Conservation (phyloP, 2,888 invertebrate species). For the Rotaria magnacalcarata region DNA sequence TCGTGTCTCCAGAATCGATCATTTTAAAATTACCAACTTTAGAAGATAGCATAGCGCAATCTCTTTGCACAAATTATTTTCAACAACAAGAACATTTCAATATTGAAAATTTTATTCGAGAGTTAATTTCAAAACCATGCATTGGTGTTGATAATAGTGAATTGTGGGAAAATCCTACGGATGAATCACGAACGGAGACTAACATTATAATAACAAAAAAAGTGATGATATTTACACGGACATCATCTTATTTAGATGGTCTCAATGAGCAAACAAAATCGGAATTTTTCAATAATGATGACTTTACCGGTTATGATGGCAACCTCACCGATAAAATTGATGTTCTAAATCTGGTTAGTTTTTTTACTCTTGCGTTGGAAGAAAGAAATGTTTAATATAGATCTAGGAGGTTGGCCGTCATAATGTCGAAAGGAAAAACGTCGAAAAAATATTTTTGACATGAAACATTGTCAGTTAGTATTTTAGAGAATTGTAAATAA, state of each 20-base stretch:
- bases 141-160: neutral
- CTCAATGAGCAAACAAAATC: neutral
- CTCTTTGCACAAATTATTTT: neutral
- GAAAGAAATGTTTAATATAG: neutral
- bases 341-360: neutral
- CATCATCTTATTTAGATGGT: neutral
- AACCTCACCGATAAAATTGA: neutral
- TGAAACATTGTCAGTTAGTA: too few relatives aligned
- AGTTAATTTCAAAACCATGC: neutral
- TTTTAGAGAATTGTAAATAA: too few relatives aligned
- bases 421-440: too few relatives aligned
- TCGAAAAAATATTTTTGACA: too few relatives aligned
- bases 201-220: neutral
- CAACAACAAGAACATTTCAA: neutral
- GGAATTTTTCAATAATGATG: neutral
- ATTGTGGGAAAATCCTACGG: neutral
- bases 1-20: neutral
- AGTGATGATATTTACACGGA: conserved; percentile 7
- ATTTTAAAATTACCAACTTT: conserved; percentile 1
- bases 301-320: neutral
- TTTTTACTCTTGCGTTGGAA: neutral
- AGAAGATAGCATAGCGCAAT: neutral
- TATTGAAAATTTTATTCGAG: neutral
- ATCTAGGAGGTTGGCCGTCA: too few relatives aligned
- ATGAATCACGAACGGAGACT: neutral